phyloP scores from a whole-genome alignment of 1,140 invertebrate species.

The Platorchestia sp. region DNA sequence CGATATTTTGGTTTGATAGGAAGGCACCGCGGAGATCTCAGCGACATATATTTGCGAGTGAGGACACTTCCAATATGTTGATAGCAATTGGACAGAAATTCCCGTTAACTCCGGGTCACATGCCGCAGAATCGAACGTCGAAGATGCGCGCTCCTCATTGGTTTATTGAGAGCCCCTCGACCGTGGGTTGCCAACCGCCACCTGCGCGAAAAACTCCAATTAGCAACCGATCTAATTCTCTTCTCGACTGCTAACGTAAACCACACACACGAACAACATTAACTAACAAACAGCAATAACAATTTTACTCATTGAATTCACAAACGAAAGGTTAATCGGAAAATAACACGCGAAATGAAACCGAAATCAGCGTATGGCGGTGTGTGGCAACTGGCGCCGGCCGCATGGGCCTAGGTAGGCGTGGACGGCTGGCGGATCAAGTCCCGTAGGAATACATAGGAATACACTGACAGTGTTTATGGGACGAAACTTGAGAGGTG shows the following conservation, averaged over 20 bases:
- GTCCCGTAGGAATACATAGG: constrained; percentile 48
- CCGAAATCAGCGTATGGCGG: neutral
- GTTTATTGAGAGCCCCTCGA: constrained; percentile 40
- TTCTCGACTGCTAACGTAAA: neutral
- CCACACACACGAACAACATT: neutral
- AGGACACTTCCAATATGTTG: constrained; percentile 53
- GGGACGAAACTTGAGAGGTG: constrained; percentile 29
- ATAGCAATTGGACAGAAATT: constrained; percentile 55
- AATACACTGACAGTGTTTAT: constrained; percentile 52
- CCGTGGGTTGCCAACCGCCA: neutral
- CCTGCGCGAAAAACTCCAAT: neutral
- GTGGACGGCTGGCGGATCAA: neutral
- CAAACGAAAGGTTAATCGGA: neutral
- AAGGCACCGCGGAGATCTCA: constrained; percentile 6
- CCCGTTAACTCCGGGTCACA: constrained; percentile 52
- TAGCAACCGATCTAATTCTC: neutral
- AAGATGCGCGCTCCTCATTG: constrained; percentile 28
- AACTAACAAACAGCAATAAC: neutral
- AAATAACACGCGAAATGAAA: neutral
- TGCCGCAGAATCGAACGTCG: constrained; percentile 51
- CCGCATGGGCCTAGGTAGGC: constrained; percentile 31
- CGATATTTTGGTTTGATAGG: constrained; percentile 53
- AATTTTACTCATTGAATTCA: neutral
- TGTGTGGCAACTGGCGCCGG: neutral
- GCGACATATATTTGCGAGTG: constrained; percentile 53